phyloP scores from a whole-genome alignment of 2,888 invertebrate genomes.

The Galerucella nymphaeae region DNA sequence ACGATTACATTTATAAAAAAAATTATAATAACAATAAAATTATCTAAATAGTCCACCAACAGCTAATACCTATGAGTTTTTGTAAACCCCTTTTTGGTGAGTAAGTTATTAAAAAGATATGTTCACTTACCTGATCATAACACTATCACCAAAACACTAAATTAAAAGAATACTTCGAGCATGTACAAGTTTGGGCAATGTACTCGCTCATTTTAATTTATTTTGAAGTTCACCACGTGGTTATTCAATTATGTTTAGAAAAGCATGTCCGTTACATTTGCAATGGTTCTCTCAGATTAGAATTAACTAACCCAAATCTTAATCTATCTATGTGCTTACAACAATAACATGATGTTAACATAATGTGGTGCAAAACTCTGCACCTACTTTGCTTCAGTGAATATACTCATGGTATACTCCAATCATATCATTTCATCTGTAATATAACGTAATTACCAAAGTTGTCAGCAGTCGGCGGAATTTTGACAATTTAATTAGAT shows the following conservation, averaged over 20 bases:
- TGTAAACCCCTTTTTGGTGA: background rate
- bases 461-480: too few relatives aligned
- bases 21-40: too few relatives aligned
- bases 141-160: background rate
- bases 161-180: background rate
- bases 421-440: too few relatives aligned
- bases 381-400: too few relatives aligned
- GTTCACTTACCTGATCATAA: background rate
- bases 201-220: background rate
- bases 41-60: too few relatives aligned
- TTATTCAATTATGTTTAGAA: background rate
- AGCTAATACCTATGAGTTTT: too few relatives aligned
- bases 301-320: background rate
- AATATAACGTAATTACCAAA: too few relatives aligned
- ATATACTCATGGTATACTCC: too few relatives aligned
- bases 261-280: background rate
- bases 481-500: too few relatives aligned
- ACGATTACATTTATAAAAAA: too few relatives aligned
- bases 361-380: too few relatives aligned
- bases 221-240: background rate
- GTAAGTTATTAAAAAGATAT: background rate
- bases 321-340: background rate
- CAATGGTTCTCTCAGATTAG: slow-evolving; percentile 3
- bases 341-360: too few relatives aligned
- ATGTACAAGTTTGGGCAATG: background rate